Evolutionary conservation across 2,888 invertebrate genomes (phyloP).

Genomic region (Meta bourneti): DNA sequence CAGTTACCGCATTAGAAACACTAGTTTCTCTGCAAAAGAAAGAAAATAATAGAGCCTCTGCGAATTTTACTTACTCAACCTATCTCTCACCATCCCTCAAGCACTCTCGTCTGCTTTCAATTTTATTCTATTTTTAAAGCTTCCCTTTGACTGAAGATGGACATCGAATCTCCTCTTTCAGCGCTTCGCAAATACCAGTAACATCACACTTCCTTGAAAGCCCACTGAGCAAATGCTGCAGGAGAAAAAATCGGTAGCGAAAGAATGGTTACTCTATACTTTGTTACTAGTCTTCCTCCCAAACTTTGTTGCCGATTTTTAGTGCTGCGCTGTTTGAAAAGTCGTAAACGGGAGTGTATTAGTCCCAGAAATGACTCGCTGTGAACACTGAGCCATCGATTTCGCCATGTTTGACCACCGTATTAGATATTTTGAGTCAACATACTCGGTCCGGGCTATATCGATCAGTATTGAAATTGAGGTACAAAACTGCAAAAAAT

Average conservation of each 20-base stretch:
- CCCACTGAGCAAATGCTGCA: neutral
- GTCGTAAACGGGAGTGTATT: conserved; percentile 38
- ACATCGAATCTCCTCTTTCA: neutral
- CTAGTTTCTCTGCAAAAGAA: too few relatives aligned
- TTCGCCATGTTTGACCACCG: conserved; percentile 40
- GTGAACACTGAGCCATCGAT: neutral
- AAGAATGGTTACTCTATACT: conserved; percentile 17
- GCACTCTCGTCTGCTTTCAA: neutral
- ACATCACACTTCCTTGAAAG: neutral
- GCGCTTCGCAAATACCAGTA: conserved; percentile 19
- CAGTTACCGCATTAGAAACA: too few relatives aligned
- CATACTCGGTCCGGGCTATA: too few relatives aligned
- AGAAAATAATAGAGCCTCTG: too few relatives aligned
- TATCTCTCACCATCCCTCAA: too few relatives aligned
- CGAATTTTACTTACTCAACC: too few relatives aligned
- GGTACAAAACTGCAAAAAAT: too few relatives aligned
- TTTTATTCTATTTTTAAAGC: conserved; percentile 31
- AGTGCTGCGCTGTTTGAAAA: conserved; percentile 18
- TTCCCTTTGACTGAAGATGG: neutral
- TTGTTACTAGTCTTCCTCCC: conserved; percentile 9
- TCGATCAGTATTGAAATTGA: too few relatives aligned
- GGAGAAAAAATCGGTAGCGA: neutral
- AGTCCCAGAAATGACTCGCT: neutral
- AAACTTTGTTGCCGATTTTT: conserved; percentile 46
- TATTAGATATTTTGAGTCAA: neutral